Conservation (phyloP, 2,113 vertebrate species). For the Zootoca vivipara region DNA sequence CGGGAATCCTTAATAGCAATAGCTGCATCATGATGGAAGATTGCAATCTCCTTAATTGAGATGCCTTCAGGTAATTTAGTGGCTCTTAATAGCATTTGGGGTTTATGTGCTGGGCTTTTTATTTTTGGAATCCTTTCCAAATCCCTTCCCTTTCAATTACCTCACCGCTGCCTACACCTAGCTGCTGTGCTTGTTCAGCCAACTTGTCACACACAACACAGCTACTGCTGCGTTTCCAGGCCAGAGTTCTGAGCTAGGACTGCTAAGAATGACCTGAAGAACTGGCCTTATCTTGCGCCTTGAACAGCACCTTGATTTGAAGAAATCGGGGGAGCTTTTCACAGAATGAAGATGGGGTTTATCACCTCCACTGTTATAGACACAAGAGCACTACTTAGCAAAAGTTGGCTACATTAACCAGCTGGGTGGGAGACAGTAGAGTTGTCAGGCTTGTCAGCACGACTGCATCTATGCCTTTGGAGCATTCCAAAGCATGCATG, state of each 20-base stretch:
- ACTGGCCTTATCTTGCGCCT: not conserved
- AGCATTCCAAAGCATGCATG: not conserved
- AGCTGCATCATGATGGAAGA: conserved; percentile 69
- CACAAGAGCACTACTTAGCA: not conserved
- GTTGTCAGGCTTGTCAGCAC: not conserved
- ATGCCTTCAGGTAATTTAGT: conserved; percentile 67
- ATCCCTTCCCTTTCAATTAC: conserved; percentile 17
- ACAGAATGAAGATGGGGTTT: too few species aligned
- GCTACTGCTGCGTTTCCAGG: not conserved
- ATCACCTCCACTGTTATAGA: not conserved
- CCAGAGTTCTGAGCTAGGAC: not conserved
- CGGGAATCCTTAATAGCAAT: conserved; percentile 67
- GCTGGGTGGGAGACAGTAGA: too few species aligned
- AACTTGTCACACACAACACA: not conserved
- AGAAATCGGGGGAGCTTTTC: not conserved
- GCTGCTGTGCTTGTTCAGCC: not conserved
- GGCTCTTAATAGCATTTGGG: conserved; percentile 49
- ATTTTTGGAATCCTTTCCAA: conserved; percentile 64
- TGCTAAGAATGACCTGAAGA: not conserved
- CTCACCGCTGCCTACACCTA: not conserved
- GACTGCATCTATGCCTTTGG: not conserved
- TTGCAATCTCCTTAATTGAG: conserved; percentile 73
- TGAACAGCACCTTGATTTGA: not conserved
- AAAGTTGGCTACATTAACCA: not conserved
- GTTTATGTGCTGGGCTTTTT: conserved; percentile 28